Conservation (phyloP, 1,140 invertebrate species). For the Atta colombica region DNA sequence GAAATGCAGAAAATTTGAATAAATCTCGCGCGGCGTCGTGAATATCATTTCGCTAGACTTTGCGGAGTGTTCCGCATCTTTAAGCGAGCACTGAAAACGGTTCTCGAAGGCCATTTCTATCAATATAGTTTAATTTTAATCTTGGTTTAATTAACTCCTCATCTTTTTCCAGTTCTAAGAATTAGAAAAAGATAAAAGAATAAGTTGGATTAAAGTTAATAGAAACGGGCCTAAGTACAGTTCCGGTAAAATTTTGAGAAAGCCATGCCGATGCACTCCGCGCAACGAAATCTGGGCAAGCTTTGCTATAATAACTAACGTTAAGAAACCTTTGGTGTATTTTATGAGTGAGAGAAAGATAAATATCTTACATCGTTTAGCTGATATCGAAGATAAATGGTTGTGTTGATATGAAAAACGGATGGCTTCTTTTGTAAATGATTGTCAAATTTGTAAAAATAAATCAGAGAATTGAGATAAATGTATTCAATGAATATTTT, state of each 20-base stretch:
- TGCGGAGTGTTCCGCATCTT: constrained; percentile 23
- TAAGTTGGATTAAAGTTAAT: no score
- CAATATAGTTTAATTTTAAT: no score
- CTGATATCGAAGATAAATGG: constrained; percentile 51
- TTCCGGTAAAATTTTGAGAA: constrained; percentile 44
- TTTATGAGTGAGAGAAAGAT: not conserved
- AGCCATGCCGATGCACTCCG: not conserved
- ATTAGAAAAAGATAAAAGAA: no score
- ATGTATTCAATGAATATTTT: constrained; percentile 10
- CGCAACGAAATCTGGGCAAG: not conserved
- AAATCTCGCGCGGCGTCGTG: constrained; percentile 67
- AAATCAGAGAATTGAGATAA: constrained; percentile 29
- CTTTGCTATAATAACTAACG: constrained; percentile 53
- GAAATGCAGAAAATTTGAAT: constrained; percentile 69
- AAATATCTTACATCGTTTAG: not conserved
- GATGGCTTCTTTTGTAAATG: constrained; percentile 14
- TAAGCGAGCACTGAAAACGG: constrained; percentile 46
- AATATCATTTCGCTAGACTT: constrained; percentile 68
- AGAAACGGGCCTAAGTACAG: not conserved
- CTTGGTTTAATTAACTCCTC: no score
- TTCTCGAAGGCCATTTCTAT: not conserved
- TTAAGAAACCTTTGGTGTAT: constrained; percentile 4
- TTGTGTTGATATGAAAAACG: constrained; percentile 34
- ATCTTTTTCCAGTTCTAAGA: no score
- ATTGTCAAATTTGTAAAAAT: constrained; percentile 42